Conservation (phyloP, 2,888 invertebrate genomes). For the Polydrusus pterygomalis region DNA sequence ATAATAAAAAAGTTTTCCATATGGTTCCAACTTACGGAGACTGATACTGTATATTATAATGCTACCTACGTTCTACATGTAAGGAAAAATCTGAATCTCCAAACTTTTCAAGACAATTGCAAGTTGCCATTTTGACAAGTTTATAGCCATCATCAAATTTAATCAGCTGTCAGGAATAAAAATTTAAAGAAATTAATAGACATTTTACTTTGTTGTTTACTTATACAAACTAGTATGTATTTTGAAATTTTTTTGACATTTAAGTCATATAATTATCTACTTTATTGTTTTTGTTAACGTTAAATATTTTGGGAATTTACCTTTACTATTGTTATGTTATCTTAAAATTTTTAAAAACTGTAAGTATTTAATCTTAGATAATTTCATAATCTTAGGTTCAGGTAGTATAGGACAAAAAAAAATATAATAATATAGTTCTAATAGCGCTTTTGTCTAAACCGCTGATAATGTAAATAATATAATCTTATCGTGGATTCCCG, state of each 20-base stretch:
- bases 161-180: too few species aligned
- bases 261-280: background rate
- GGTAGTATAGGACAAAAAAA: background rate
- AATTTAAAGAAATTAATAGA: too few species aligned
- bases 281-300: background rate
- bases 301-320: conserved; percentile 1
- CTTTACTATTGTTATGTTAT: background rate
- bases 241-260: background rate
- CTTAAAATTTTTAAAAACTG: background rate
- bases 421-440: too few species aligned
- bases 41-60: too few species aligned
- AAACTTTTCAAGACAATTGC: too few species aligned
- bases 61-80: too few species aligned
- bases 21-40: too few species aligned
- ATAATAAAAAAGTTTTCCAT: too few species aligned
- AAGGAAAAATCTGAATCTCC: too few species aligned
- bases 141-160: too few species aligned
- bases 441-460: background rate
- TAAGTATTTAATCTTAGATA: background rate
- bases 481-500: background rate
- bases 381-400: background rate
- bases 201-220: background rate
- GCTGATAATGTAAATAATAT: background rate
- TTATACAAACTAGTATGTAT: background rate
- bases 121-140: too few species aligned